Percentiles rank a stretch among this genome's conserved stretches.
phyloP scores from a whole-genome alignment of 1,140 invertebrate genomes.

The Hyphantria cunea region DNA sequence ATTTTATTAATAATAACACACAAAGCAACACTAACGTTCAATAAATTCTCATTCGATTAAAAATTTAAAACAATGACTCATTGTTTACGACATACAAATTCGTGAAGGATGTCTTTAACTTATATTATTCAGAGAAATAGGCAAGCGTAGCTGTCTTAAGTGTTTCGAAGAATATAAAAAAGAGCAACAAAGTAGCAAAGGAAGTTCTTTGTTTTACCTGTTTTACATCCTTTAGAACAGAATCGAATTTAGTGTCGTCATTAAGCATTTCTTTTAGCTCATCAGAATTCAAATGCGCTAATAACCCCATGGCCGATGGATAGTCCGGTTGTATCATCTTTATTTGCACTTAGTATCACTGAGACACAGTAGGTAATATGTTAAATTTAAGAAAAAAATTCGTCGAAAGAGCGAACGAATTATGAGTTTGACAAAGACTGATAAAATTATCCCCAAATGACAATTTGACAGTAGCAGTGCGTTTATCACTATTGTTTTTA shows the following conservation, averaged over 20 bases:
- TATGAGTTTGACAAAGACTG: no score
- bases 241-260: slow-evolving; percentile 91
- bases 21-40: neutral
- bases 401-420: neutral
- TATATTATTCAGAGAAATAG: no score
- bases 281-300: slow-evolving; percentile 82
- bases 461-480: no score
- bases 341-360: slow-evolving; percentile 8
- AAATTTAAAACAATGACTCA: no score
- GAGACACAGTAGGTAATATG: slow-evolving; percentile 2
- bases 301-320: slow-evolving; percentile 68
- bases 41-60: neutral
- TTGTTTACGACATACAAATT: neutral
- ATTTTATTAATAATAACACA: no score
- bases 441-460: no score
- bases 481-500: no score
- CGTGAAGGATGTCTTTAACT: no score
- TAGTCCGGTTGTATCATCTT: slow-evolving; percentile 79
- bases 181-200: no score
- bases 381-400: neutral
- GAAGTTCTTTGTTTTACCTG: slow-evolving; percentile 82
- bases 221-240: slow-evolving; percentile 88
- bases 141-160: neutral
- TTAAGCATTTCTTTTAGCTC: slow-evolving; percentile 93
- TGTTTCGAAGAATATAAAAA: no score